These are phyloP conservation scores for Polydrusus cervinus DNA, from an alignment of 2,888 invertebrate species.

Conservation along the genomic window DNA sequence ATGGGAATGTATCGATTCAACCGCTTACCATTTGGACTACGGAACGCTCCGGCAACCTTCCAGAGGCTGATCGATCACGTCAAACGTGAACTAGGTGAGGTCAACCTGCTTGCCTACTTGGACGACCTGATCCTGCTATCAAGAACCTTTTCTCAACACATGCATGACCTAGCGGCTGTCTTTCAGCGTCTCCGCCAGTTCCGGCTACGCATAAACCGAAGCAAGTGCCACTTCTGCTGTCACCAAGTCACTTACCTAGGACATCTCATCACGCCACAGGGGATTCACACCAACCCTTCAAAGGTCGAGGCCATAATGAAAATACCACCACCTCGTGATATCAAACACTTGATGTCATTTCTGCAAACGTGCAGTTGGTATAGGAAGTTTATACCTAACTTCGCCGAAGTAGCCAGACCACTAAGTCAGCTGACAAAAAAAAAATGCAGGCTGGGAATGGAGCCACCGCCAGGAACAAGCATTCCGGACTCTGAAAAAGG, in stretches of 20 bases:
- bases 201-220: conserved; percentile 18
- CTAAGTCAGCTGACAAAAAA: conserved; percentile 54
- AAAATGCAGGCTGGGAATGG: conserved; percentile 48
- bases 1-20: conserved; percentile 57
- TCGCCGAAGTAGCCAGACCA: conserved; percentile 54
- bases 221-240: conserved; percentile 57
- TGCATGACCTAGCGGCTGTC: conserved; percentile 46
- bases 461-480: conserved; percentile 36
- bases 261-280: conserved; percentile 52
- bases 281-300: background rate
- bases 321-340: conserved; percentile 42
- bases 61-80: conserved; percentile 59
- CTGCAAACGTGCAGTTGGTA: conserved; percentile 57
- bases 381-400: conserved; percentile 52
- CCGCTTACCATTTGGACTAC: conserved; percentile 58
- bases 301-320: no score
- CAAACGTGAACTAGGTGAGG: conserved; percentile 50
- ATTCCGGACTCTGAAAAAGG: conserved; percentile 52
- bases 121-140: conserved; percentile 59
- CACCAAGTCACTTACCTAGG: conserved; percentile 56
- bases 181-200: conserved; percentile 38
- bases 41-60: conserved; percentile 59
- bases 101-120: conserved; percentile 57
- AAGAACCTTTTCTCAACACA: conserved; percentile 34
- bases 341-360: conserved; percentile 56